Conservation (phyloP, 2,888 invertebrate species). For the Mythimna lalbum region DNA sequence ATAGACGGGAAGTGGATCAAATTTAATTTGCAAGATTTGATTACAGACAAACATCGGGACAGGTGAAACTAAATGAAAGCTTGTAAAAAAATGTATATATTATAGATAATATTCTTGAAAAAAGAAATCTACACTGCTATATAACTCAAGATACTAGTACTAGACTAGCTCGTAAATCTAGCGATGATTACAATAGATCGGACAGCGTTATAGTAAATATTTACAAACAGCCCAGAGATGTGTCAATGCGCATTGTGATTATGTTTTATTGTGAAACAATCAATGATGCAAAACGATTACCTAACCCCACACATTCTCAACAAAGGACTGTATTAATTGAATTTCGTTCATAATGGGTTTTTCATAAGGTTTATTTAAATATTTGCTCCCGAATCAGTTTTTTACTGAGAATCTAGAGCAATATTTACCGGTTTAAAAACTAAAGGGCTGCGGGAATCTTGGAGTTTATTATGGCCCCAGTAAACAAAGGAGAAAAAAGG, state of each 20-base stretch:
- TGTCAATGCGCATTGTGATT: constrained; percentile 73
- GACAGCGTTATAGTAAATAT: constrained; percentile 66
- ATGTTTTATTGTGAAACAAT: constrained; percentile 78
- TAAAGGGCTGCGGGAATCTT: no score
- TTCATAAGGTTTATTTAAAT: constrained; percentile 26
- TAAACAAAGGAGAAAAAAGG: no score
- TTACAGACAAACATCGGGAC: no score
- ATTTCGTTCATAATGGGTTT: constrained; percentile 48
- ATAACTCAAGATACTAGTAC: constrained; percentile 13
- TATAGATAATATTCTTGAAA: not conserved
- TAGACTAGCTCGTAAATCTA: constrained; percentile 27
- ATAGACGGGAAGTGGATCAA: no score
- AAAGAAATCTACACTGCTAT: not conserved
- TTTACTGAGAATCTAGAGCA: not conserved
- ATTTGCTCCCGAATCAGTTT: not conserved
- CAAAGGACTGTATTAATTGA: constrained; percentile 59
- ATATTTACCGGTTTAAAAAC: no score
- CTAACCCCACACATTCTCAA: constrained; percentile 69
- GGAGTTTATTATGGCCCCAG: no score
- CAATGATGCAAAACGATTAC: constrained; percentile 79
- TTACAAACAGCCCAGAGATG: constrained; percentile 76
- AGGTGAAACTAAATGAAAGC: no score
- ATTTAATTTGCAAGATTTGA: no score
- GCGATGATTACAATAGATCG: constrained; percentile 63
- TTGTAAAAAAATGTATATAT: no score